Evolutionary conservation across 2,113 vertebrate genomes (phyloP).

Genomic region (Brienomyrus brachyistius): DNA sequence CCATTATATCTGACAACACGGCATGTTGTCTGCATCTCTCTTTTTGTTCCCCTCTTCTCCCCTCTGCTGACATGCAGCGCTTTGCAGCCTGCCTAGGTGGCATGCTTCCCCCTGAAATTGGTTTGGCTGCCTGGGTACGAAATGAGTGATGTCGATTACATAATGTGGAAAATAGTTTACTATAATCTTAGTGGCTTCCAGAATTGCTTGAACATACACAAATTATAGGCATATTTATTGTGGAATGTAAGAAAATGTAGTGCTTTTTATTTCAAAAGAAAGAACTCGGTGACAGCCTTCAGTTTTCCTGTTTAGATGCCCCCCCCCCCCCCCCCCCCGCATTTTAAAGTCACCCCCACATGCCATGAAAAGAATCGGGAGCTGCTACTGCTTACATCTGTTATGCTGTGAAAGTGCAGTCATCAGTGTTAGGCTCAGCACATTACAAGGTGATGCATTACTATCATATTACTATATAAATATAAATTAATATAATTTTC

Average conservation of each 20-base stretch:
- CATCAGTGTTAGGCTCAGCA: neutral
- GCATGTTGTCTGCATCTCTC: neutral
- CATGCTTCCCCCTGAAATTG: neutral
- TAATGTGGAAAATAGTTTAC: neutral
- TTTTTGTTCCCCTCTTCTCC: neutral
- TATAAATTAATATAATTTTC: neutral
- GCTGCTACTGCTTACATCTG: neutral
- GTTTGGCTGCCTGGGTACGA: neutral
- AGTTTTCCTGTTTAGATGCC: neutral
- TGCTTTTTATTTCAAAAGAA: neutral
- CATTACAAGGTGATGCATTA: neutral
- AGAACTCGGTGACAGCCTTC: neutral
- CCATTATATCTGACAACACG: neutral
- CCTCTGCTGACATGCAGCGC: neutral
- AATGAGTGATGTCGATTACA: neutral
- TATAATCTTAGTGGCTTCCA: neutral
- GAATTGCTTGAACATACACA: neutral
- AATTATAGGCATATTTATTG: neutral
- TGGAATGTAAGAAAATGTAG: neutral
- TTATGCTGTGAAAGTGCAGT: neutral
- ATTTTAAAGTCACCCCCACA: neutral
- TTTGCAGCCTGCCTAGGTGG: neutral
- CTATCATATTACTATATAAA: neutral
- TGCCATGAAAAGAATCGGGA: neutral
- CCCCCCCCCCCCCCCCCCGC: too few species aligned